Evolutionary conservation across 1,140 invertebrate species (phyloP).

Genomic region (Gryllus bimaculatus): DNA sequence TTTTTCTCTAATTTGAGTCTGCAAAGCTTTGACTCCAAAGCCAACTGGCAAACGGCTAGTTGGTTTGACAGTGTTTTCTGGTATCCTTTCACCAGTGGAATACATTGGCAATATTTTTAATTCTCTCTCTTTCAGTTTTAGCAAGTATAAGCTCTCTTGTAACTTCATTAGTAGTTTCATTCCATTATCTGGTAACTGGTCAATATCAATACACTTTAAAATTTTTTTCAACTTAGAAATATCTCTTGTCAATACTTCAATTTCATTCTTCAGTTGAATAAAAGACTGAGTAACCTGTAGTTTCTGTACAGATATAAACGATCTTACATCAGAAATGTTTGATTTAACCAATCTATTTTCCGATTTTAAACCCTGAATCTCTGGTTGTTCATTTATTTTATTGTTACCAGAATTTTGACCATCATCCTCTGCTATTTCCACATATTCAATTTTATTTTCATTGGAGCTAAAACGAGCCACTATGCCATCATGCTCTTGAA

Average conservation of each 20-base stretch:
- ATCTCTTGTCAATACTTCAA: neutral
- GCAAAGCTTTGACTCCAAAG: slow-evolving; percentile 36
- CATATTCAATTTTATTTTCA: too few relatives aligned
- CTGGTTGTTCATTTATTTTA: neutral
- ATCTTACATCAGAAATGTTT: neutral
- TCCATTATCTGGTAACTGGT: neutral
- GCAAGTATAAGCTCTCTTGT: neutral
- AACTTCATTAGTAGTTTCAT: neutral
- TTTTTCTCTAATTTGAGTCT: slow-evolving; percentile 49
- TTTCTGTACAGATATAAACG: neutral
- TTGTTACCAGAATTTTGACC: neutral
- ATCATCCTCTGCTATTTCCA: neutral
- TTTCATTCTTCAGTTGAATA: neutral
- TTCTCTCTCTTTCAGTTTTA: neutral
- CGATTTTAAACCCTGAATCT: neutral
- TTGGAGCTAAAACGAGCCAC: too few relatives aligned
- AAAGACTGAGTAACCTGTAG: neutral
- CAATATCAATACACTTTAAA: neutral
- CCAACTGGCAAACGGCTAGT: neutral
- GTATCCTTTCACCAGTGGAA: neutral
- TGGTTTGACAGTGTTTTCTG: neutral
- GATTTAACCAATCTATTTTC: too few relatives aligned
- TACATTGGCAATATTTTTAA: neutral
- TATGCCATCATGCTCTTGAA: too few relatives aligned
- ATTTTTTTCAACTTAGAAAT: neutral